A percentile compares a stretch with the other conserved stretches of the same genome.
Evolutionary conservation across 2,888 invertebrate species (phyloP).

Genomic region (Hemaris fuciformis): DNA sequence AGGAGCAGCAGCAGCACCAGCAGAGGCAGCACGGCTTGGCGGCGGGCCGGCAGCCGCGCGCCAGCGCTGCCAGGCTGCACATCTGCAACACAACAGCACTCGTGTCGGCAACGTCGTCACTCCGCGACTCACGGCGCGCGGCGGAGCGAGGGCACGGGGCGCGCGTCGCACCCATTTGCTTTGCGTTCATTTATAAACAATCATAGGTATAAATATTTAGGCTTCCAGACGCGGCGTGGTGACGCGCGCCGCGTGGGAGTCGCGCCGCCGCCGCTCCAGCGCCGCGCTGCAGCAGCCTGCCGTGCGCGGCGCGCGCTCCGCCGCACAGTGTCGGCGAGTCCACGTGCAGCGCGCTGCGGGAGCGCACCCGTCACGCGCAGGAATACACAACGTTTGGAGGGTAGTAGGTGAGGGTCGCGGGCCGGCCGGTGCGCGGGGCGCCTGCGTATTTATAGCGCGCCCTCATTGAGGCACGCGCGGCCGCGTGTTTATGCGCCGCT

Average conservation of each 20-base stretch:
- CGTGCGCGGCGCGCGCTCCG: neutral
- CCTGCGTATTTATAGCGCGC: conserved; percentile 57
- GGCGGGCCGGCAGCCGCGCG: conserved; percentile 79
- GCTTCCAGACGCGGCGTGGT: conserved; percentile 6
- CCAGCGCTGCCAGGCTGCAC: conserved; percentile 78
- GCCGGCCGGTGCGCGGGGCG: conserved; percentile 24
- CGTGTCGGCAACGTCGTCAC: neutral
- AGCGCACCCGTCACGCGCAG: conserved; percentile 25
- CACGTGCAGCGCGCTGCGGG: conserved; percentile 12
- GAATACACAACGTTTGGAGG: conserved; percentile 53
- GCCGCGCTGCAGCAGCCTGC: neutral
- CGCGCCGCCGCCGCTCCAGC: neutral
- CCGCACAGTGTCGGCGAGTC: neutral
- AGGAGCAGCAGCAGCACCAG: conserved; percentile 84
- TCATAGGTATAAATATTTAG: conserved; percentile 9
- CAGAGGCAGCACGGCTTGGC: conserved; percentile 82
- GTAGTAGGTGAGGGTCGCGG: conserved; percentile 67
- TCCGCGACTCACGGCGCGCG: neutral
- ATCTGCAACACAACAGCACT: conserved; percentile 51
- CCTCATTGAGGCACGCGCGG: conserved; percentile 45
- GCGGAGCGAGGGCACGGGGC: neutral
- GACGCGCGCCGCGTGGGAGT: conserved; percentile 4
- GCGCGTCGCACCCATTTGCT: neutral
- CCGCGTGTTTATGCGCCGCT: conserved; percentile 38
- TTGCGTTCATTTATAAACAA: conserved; percentile 5